Percentiles rank a stretch among this genome's conserved stretches.
phyloP scores from a whole-genome alignment of 1,140 invertebrate genomes.

The Phymastichus coffea region DNA sequence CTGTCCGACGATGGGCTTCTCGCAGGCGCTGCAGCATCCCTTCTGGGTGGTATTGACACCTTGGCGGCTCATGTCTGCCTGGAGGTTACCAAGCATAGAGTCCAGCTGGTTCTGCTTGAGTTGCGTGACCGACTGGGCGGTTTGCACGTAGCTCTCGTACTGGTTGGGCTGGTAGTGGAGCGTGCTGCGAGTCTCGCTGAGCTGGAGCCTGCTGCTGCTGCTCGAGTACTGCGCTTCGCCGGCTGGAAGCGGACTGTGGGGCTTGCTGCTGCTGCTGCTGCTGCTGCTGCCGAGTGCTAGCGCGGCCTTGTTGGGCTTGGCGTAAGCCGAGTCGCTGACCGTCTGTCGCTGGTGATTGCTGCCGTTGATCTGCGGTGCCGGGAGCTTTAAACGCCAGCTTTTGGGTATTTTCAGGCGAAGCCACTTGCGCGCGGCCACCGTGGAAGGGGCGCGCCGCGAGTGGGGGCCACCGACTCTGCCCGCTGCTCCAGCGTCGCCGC shows the following conservation, averaged over 20 bases:
- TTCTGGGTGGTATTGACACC: slow-evolving; percentile 97
- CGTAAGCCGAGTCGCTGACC: slow-evolving; percentile 69
- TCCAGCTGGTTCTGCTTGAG: slow-evolving; percentile 70
- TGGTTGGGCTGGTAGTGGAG: slow-evolving; percentile 55
- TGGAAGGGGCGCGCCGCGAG: neutral
- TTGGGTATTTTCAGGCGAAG: slow-evolving; percentile 13
- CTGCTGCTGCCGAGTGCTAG: neutral
- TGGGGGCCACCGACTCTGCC: neutral
- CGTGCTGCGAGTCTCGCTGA: slow-evolving; percentile 52
- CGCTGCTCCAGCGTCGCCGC: slow-evolving; percentile 7
- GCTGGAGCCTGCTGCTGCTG: slow-evolving; percentile 46
- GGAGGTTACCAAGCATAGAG: slow-evolving; percentile 90
- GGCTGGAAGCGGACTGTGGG: slow-evolving; percentile 52
- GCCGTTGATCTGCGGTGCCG: slow-evolving; percentile 58
- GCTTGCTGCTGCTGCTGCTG: slow-evolving; percentile 43
- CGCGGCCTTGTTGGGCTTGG: slow-evolving; percentile 68
- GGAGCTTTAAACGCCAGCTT: slow-evolving; percentile 8
- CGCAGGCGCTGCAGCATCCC: slow-evolving; percentile 96
- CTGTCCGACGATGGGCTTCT: slow-evolving; percentile 97
- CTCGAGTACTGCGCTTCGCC: slow-evolving; percentile 34
- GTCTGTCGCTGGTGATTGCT: slow-evolving; percentile 61
- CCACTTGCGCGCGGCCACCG: neutral
- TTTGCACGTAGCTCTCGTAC: slow-evolving; percentile 41
- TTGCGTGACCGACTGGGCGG: slow-evolving; percentile 44
- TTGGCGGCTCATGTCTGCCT: slow-evolving; percentile 94